phyloP scores from a whole-genome alignment of 2,113 vertebrate species.

The Melanotaenia duboulayi region DNA sequence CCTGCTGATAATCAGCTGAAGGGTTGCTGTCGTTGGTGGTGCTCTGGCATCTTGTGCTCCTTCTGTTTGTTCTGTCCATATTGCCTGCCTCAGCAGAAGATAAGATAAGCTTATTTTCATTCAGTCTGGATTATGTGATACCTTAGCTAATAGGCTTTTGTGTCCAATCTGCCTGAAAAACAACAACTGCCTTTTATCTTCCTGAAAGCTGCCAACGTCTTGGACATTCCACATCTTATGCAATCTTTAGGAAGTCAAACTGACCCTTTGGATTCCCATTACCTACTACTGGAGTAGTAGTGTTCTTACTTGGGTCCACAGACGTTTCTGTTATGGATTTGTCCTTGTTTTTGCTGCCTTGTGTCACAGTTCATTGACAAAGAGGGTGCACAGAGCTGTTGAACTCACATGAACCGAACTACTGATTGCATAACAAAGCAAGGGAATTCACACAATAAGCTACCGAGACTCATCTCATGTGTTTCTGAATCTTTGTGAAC shows the following conservation, averaged over 20 bases:
- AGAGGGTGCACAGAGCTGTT: background rate
- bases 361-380: background rate
- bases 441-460: constrained; percentile 39
- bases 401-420: constrained; percentile 37
- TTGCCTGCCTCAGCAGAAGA: constrained; percentile 32
- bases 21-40: constrained; percentile 37
- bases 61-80: constrained; percentile 39
- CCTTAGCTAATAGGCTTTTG: constrained; percentile 33
- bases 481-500: constrained; percentile 27
- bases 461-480: constrained; percentile 22
- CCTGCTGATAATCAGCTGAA: constrained; percentile 20
- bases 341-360: constrained; percentile 22
- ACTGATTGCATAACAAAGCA: constrained; percentile 53
- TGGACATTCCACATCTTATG: constrained; percentile 60
- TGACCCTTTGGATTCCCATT: constrained; percentile 1
- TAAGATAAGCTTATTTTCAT: constrained; percentile 48
- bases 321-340: constrained; percentile 4
- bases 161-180: constrained; percentile 43
- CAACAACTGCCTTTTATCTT: constrained; percentile 53
- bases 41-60: constrained; percentile 40
- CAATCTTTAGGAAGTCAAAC: constrained; percentile 44
- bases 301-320: constrained; percentile 17
- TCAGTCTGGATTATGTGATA: constrained; percentile 44
- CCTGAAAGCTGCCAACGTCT: constrained; percentile 52
- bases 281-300: background rate